These are phyloP conservation scores for Dinoponera quadriceps DNA, from an alignment of 1,140 invertebrate genomes.

Conservation along the genomic window DNA sequence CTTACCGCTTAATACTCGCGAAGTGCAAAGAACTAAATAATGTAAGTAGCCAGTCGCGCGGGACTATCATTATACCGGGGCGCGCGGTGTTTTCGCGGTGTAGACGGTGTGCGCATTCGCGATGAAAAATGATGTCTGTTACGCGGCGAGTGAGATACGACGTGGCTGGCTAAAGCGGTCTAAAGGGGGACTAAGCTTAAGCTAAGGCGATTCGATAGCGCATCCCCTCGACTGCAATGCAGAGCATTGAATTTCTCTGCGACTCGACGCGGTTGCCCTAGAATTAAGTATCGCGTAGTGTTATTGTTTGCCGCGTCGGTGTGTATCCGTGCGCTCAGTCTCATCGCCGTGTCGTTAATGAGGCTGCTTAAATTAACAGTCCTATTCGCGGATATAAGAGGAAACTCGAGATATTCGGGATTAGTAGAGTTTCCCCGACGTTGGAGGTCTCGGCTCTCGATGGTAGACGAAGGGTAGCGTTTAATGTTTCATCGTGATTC, in stretches of 20 bases:
- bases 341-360: neutral
- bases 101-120: constrained; percentile 3
- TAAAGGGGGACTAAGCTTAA: constrained; percentile 57
- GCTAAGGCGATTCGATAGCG: constrained; percentile 55
- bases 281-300: constrained; percentile 29
- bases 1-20: constrained; percentile 32
- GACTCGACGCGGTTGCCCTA: constrained; percentile 15
- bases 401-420: neutral
- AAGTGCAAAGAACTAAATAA: constrained; percentile 48
- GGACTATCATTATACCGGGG: constrained; percentile 59
- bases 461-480: neutral
- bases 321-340: neutral
- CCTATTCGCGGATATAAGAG: neutral
- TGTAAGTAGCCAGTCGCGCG: constrained; percentile 37
- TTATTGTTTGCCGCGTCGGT: constrained; percentile 23
- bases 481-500: constrained; percentile 36
- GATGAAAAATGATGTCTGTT: constrained; percentile 64
- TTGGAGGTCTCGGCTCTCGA: too few species aligned
- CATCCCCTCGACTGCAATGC: constrained; percentile 64
- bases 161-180: constrained; percentile 47
- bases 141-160: constrained; percentile 63
- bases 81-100: constrained; percentile 46
- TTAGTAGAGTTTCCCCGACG: neutral
- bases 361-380: neutral
- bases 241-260: constrained; percentile 67